Conservation (phyloP, 2,888 invertebrate species). For the Phytoseiulus persimilis region DNA sequence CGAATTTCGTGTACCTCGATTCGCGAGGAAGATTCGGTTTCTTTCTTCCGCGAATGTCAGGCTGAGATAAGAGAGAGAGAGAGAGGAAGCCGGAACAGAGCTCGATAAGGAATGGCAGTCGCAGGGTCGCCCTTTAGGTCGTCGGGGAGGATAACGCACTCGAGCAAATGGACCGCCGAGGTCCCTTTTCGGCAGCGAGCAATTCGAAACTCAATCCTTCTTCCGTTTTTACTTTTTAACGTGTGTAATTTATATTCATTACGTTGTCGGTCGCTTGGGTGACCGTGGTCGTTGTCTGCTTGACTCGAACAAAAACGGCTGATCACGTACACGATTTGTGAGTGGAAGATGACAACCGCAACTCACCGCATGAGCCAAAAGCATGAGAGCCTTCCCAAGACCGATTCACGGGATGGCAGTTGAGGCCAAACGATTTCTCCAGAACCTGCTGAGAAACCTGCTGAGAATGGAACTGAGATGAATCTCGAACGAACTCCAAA, state of each 20-base stretch:
- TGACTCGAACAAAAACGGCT: not conserved
- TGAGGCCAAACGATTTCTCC: too few species aligned
- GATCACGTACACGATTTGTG: not conserved
- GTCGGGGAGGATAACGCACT: not conserved
- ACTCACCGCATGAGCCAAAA: not conserved
- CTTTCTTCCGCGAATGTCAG: not conserved
- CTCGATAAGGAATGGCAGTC: not conserved
- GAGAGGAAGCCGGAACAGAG: not conserved
- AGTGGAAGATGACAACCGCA: not conserved
- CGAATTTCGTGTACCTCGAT: not conserved
- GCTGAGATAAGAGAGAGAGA: not conserved
- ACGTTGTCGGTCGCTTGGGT: not conserved
- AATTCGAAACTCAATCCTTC: not conserved
- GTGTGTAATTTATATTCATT: not conserved
- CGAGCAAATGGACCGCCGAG: not conserved
- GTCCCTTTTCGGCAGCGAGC: not conserved
- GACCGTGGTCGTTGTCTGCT: not conserved
- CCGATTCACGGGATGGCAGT: too few species aligned
- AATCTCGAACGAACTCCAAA: too few species aligned
- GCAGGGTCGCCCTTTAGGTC: not conserved
- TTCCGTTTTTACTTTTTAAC: not conserved
- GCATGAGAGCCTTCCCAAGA: not conserved
- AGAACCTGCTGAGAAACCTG: too few species aligned
- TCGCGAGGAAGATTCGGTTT: not conserved
- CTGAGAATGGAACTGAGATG: too few species aligned